Evolutionary conservation across 1,140 invertebrate genomes (phyloP).

Genomic region (Aphelenchoides besseyi): DNA sequence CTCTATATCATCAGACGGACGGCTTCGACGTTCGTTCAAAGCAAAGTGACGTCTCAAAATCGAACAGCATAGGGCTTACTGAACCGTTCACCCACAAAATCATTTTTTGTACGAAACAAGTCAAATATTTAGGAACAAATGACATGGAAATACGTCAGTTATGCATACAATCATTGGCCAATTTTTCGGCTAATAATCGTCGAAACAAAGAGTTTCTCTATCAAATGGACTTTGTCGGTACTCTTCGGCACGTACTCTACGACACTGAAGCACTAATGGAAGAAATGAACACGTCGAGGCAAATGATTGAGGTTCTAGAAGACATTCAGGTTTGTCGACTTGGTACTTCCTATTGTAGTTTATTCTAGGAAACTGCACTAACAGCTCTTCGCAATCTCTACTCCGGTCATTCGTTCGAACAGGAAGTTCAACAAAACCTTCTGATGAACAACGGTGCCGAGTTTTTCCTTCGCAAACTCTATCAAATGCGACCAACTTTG

Average conservation of each 20-base stretch:
- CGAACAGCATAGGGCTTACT: conserved; percentile 17
- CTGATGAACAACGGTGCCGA: conserved; percentile 16
- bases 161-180: conserved; percentile 42
- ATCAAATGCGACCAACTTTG: conserved; percentile 10
- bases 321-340: conserved; percentile 28
- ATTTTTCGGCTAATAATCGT: conserved; percentile 42
- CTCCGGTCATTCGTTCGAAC: conserved; percentile 11
- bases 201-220: conserved; percentile 40
- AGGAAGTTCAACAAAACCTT: conserved; percentile 29
- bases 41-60: conserved; percentile 8
- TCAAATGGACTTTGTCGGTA: conserved; percentile 21
- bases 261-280: conserved; percentile 35
- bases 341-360: neutral
- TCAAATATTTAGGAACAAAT: conserved; percentile 30
- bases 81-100: conserved; percentile 9
- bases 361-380: conserved; percentile 32
- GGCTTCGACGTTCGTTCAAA: neutral
- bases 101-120: conserved; percentile 22
- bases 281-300: conserved; percentile 19
- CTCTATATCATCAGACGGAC: neutral
- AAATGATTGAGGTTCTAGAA: conserved; percentile 17
- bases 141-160: conserved; percentile 30
- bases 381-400: conserved; percentile 34
- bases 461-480: conserved; percentile 19
- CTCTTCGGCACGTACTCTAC: conserved; percentile 33